phyloP scores from a whole-genome alignment of 2,797 vertebrate species.

The Caiman crocodilus region DNA sequence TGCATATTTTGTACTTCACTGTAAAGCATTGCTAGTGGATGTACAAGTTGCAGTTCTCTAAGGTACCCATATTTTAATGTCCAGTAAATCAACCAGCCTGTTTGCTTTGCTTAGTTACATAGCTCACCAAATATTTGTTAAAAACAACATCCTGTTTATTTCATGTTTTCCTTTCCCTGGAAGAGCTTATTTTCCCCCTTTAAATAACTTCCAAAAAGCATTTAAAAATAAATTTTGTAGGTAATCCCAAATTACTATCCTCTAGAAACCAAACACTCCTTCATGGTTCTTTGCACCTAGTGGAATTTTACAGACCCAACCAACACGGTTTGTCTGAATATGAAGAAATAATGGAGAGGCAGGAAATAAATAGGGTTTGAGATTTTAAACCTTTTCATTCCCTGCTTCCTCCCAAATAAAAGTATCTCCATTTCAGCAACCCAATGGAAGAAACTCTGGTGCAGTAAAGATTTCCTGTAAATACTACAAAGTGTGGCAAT shows the following conservation, averaged over 20 bases:
- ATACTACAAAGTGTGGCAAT: too few relatives aligned
- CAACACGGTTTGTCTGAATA: neutral
- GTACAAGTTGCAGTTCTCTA: neutral
- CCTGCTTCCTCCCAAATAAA: neutral
- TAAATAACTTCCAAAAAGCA: neutral
- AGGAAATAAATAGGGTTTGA: too few relatives aligned
- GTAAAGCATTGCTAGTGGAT: neutral
- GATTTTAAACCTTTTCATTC: neutral
- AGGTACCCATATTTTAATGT: fast-evolving
- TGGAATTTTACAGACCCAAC: neutral
- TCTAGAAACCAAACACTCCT: slow-evolving; percentile 32
- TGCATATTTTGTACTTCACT: neutral
- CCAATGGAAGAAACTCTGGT: neutral
- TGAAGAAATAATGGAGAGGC: neutral
- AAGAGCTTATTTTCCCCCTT: neutral
- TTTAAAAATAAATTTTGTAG: slow-evolving; percentile 15
- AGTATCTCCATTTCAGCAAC: neutral
- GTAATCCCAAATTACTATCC: slow-evolving; percentile 9
- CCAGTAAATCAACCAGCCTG: neutral
- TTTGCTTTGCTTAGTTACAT: neutral
- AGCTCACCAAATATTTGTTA: slow-evolving; percentile 13
- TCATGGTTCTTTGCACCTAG: neutral
- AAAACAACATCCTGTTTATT: neutral
- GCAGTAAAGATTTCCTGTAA: neutral
- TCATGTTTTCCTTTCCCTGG: neutral